phyloP scores from a whole-genome alignment of 2,797 vertebrate genomes.

The Linurgus olivaceus region DNA sequence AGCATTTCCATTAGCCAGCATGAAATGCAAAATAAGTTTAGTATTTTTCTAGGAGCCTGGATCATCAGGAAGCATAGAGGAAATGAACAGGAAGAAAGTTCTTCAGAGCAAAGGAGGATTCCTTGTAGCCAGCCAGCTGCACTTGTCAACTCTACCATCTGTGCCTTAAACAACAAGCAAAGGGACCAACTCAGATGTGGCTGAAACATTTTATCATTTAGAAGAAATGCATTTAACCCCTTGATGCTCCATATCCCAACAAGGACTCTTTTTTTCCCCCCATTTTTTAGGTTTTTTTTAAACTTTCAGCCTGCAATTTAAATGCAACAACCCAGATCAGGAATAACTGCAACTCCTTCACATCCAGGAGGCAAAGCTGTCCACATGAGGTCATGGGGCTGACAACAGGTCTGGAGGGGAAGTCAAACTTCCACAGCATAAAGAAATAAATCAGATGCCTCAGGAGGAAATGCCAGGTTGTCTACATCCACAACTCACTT shows the following conservation, averaged over 20 bases:
- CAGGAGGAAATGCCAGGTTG: not conserved
- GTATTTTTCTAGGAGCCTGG: not conserved
- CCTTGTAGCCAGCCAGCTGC: conserved; percentile 50
- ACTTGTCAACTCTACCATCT: conserved; percentile 62
- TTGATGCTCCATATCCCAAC: not conserved
- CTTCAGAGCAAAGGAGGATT: conserved; percentile 57
- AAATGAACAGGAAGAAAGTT: conserved; percentile 60
- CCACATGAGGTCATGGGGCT: not conserved
- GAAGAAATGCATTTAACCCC: conserved; percentile 22
- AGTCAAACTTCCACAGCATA: not conserved
- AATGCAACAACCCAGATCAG: not conserved
- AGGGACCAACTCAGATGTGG: conserved; percentile 35
- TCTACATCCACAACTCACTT: not conserved
- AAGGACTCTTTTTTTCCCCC: fast-evolving
- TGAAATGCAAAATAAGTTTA: not conserved
- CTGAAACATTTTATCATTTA: not conserved
- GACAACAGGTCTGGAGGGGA: not conserved
- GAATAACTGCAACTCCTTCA: not conserved
- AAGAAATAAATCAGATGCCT: not conserved
- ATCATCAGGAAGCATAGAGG: conserved; percentile 28
- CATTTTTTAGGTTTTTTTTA: fast-evolving
- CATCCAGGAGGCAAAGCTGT: not conserved
- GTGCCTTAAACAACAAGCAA: conserved; percentile 41
- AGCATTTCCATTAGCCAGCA: not conserved
- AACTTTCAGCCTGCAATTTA: not conserved